A percentile compares a stretch with the other conserved stretches of the same genome.
Evolutionary conservation across 2,888 invertebrate species (phyloP).

Genomic region (Volucella bombylans): DNA sequence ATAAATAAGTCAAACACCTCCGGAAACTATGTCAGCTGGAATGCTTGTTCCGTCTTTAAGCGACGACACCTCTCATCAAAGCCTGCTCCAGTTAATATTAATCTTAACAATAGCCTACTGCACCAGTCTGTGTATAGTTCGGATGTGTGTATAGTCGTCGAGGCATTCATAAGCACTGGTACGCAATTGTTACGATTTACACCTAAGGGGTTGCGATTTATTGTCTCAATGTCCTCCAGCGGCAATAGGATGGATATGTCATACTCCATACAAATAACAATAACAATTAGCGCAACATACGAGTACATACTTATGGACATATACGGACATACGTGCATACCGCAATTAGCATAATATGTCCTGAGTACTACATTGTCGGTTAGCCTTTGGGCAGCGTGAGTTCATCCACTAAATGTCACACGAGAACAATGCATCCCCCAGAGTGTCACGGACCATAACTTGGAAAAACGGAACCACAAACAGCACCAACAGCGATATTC

Average conservation of each 20-base stretch:
- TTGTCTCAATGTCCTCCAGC: constrained; percentile 62
- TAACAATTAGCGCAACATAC: constrained; percentile 62
- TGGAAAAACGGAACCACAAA: constrained; percentile 26
- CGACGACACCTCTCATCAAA: constrained; percentile 8
- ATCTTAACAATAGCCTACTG: constrained; percentile 5
- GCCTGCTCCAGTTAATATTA: constrained; percentile 36
- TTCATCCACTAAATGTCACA: constrained; percentile 54
- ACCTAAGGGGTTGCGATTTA: constrained; percentile 60
- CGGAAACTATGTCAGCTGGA: constrained; percentile 37
- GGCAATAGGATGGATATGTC: constrained; percentile 62
- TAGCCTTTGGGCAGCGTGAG: constrained; percentile 26
- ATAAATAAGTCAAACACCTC: constrained; percentile 4
- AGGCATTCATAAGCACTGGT: not conserved
- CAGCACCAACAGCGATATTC: constrained; percentile 4
- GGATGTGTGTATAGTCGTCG: constrained; percentile 21
- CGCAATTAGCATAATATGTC: constrained; percentile 66
- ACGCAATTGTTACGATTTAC: constrained; percentile 19
- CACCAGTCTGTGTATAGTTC: constrained; percentile 20
- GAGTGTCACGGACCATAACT: constrained; percentile 14
- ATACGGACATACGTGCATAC: no score
- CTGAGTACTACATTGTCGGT: constrained; percentile 48
- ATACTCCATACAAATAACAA: constrained; percentile 25
- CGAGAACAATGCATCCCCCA: constrained; percentile 54
- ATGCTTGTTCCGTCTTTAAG: constrained; percentile 1
- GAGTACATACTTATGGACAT: constrained; percentile 7